phyloP scores from a whole-genome alignment of 1,140 invertebrate species.

The Zeugodacus cucurbitae region DNA sequence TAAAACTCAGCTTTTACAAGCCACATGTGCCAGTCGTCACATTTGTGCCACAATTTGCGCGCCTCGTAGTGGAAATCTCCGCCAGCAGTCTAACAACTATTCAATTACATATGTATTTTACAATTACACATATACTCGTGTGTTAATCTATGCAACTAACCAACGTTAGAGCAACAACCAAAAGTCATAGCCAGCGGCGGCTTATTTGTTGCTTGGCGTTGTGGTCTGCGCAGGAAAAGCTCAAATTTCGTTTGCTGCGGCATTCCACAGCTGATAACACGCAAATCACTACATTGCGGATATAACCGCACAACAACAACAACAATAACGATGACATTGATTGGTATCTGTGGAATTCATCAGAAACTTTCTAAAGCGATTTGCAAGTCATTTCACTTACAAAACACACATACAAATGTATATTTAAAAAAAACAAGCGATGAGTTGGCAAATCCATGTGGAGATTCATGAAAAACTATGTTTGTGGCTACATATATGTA shows the following conservation, averaged over 20 bases:
- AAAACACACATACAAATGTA: neutral
- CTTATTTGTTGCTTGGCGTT: neutral
- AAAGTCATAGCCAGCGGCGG: neutral
- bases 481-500: too few relatives aligned
- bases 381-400: neutral
- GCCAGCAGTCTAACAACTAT: neutral
- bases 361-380: neutral
- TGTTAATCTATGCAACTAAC: neutral
- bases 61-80: neutral
- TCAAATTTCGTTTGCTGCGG: neutral
- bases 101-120: neutral
- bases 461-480: neutral
- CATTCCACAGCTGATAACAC: conserved; percentile 11
- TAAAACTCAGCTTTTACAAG: neutral
- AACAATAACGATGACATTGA: neutral
- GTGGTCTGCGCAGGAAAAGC: neutral
- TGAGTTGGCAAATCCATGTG: neutral
- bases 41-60: neutral
- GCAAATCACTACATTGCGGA: neutral
- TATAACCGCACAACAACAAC: neutral
- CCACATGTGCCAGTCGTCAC: neutral
- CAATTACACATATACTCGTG: neutral
- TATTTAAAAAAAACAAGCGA: neutral
- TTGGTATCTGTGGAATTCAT: conserved; percentile 7
- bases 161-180: neutral